Evolutionary conservation across 2,113 vertebrate genomes (phyloP).

Genomic region (Micromys minutus): DNA sequence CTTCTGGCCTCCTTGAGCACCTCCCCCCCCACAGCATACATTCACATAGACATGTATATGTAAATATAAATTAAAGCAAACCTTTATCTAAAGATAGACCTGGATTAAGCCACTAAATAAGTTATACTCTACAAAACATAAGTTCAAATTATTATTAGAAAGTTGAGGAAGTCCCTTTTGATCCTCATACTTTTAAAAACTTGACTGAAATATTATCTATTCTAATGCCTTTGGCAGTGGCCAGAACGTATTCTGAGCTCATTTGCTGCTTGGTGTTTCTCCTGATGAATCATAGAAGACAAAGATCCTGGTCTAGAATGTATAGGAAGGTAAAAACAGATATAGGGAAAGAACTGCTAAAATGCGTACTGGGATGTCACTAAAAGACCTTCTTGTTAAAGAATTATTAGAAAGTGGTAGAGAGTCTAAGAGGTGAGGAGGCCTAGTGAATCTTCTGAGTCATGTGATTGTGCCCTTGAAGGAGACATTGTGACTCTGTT

Average conservation of each 20-base stretch:
- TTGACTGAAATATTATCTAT: background rate
- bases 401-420: background rate
- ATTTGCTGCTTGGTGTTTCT: background rate
- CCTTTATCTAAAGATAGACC: background rate
- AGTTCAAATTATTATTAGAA: background rate
- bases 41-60: background rate
- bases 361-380: background rate
- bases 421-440: background rate
- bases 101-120: slow-evolving; percentile 1
- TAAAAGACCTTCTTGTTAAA: background rate
- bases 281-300: background rate
- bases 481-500: background rate
- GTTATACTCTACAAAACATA: background rate
- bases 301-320: background rate
- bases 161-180: background rate
- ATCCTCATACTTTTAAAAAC: background rate
- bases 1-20: background rate
- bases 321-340: background rate
- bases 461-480: background rate
- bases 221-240: background rate
- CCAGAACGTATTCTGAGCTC: background rate
- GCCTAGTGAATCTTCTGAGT: background rate
- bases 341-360: background rate
- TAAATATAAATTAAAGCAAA: background rate
- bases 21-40: too few species aligned